A percentile compares a stretch with the other conserved stretches of the same genome.
Evolutionary conservation across 2,888 invertebrate genomes (phyloP).

Genomic region (Myathropa florea): DNA sequence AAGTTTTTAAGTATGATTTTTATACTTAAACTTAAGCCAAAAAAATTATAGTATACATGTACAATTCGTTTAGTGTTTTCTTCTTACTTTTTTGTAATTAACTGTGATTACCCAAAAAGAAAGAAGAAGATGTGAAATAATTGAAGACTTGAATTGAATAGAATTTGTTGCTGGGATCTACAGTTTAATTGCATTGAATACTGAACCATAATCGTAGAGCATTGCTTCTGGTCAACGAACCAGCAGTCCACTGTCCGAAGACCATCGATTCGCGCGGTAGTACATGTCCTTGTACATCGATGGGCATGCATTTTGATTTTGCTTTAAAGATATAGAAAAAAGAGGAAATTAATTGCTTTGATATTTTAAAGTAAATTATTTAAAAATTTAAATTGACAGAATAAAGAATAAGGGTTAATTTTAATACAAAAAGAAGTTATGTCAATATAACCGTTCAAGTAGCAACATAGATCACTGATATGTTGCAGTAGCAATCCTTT

Average conservation of each 20-base stretch:
- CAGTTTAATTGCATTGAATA: slow-evolving; percentile 55
- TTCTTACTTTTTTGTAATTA: slow-evolving; percentile 28
- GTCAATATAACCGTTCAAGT: no score
- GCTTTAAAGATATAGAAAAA: slow-evolving; percentile 27
- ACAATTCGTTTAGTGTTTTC: slow-evolving; percentile 32
- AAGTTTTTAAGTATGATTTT: slow-evolving; percentile 41
- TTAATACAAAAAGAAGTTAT: no score
- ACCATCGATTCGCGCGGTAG: slow-evolving; percentile 84
- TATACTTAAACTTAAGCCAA: slow-evolving; percentile 44
- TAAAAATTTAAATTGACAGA: not conserved
- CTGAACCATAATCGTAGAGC: slow-evolving; percentile 66
- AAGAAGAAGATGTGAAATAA: slow-evolving; percentile 45
- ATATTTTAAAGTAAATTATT: not conserved
- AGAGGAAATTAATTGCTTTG: not conserved
- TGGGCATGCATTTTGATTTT: slow-evolving; percentile 86
- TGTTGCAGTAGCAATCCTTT: no score
- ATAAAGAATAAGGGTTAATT: no score
- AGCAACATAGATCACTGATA: no score
- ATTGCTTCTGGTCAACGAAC: slow-evolving; percentile 78
- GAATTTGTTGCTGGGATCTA: slow-evolving; percentile 47
- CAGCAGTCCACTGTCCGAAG: slow-evolving; percentile 79
- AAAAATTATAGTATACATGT: slow-evolving; percentile 66
- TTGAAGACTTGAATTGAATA: slow-evolving; percentile 41
- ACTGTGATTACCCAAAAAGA: slow-evolving; percentile 48
- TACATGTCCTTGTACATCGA: slow-evolving; percentile 95